A percentile compares a stretch with the other conserved stretches of the same genome.
phyloP scores from a whole-genome alignment of 2,888 invertebrate species.

The Plutella xylostella region DNA sequence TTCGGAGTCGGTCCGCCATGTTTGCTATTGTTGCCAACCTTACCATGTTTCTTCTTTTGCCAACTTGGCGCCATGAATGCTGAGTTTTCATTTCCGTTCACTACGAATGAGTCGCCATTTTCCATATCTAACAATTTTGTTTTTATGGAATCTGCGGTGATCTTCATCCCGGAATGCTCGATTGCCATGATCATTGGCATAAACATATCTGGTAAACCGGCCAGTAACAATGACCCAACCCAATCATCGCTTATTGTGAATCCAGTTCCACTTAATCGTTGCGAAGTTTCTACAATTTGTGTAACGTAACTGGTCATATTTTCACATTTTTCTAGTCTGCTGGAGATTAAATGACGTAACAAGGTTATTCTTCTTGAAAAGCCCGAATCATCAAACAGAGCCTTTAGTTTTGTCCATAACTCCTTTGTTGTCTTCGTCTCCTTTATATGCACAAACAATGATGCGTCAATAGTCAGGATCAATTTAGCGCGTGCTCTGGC shows the following conservation, averaged over 20 bases:
- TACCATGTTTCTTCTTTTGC: not conserved
- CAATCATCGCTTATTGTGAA: constrained; percentile 17
- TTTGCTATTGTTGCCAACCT: not conserved
- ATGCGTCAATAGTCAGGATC: constrained; percentile 20
- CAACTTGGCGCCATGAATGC: constrained; percentile 3
- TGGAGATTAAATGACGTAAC: constrained; percentile 10
- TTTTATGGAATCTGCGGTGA: constrained; percentile 24
- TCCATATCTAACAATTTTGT: constrained; percentile 23
- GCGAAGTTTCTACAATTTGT: constrained; percentile 14
- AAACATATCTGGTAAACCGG: constrained; percentile 1
- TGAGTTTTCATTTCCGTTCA: not conserved
- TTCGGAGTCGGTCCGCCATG: constrained; percentile 3
- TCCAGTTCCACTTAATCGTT: constrained; percentile 14
- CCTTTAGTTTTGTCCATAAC: constrained; percentile 20
- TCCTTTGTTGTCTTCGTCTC: constrained; percentile 15
- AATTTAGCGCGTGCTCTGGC: constrained; percentile 22
- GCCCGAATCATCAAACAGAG: constrained; percentile 17
- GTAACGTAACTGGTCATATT: constrained; percentile 15
- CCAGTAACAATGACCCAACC: constrained; percentile 14
- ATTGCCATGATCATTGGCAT: no score
- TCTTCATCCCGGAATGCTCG: no score
- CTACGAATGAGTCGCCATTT: not conserved
- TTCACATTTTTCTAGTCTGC: constrained; percentile 12
- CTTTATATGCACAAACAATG: constrained; percentile 22
- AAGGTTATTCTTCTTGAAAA: constrained; percentile 10